Evolutionary conservation across 2,113 vertebrate genomes (phyloP), one percentile per base, ranked within the genome.

Genomic region (Onychostoma macrolepis): DNA sequence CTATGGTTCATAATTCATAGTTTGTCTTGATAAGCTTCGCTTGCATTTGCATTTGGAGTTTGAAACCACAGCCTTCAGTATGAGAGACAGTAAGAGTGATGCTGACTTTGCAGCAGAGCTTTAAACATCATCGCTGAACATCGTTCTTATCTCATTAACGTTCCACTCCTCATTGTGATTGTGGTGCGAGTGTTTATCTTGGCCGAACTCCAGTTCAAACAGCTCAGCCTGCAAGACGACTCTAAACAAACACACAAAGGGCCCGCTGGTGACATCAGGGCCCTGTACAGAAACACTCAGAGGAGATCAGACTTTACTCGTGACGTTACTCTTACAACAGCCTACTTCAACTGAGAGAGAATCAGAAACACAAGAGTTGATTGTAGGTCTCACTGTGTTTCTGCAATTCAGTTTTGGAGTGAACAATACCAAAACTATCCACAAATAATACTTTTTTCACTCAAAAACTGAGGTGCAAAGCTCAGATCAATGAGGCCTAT

Each of bases 201-300:
- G 92, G 91, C 89, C 50, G 0, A 3, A 81, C 79, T 87, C 89
- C 91, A 91, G 48, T 2, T 83, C 79, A 92, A 93, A 92, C 87
- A 88, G 83, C 33, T 76, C 85, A 77, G 58, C 45, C 76, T 86
- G 83, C 30, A 76, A 83, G 85, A 92, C 61, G 77, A 83, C 88
- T 83, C 88, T 86, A 84, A 90, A 87, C 90, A 90, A 91, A 92
- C 92, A 90, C 85, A 48, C 80, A 15, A 50, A 79, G 21, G 85
- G 78, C 83, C 53, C 41, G 21, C 38, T 13, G 58, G 85, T 91
- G 89, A 92, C 88, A 90, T 92, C 86, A 92, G 87, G 74, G 85
- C 86, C 89, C 45, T 48, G 12, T 48, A 48, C 45, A 48, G 45
- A 13, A 48, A 48, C 45, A 4, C 12, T 45, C 43, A 45, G 43